Conservation (phyloP, 2,797 vertebrate species). For the Psittacula derbiana region DNA sequence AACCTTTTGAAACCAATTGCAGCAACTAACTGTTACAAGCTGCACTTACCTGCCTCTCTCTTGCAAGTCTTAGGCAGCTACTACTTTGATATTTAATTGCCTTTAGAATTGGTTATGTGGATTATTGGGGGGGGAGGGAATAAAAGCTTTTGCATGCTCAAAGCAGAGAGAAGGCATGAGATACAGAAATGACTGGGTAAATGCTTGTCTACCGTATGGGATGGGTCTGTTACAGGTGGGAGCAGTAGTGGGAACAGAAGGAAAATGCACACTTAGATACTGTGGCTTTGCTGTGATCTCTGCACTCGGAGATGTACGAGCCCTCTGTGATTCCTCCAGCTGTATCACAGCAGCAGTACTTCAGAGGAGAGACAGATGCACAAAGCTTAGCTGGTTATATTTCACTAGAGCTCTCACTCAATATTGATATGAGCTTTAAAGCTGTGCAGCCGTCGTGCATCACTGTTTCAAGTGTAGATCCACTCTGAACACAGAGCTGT, state of each 20-base stretch:
- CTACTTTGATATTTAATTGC: conserved; percentile 38
- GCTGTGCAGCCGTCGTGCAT: neutral
- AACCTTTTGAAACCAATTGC: conserved; percentile 54
- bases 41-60: neutral
- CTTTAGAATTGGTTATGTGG: neutral
- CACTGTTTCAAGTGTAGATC: conserved; percentile 19
- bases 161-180: neutral
- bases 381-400: neutral
- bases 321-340: conserved; percentile 3
- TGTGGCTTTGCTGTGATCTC: neutral
- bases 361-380: conserved; percentile 26
- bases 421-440: conserved; percentile 5
- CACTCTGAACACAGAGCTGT: neutral
- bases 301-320: neutral
- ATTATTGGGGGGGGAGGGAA: neutral
- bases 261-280: neutral
- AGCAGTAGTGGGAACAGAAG: neutral
- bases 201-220: neutral
- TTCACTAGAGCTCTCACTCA: neutral
- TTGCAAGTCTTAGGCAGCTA: neutral
- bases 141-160: neutral
- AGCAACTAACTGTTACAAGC: neutral
- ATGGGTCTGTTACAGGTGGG: neutral
- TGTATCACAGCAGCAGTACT: neutral
- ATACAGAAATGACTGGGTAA: neutral